These are phyloP conservation scores for Cataglyphis altisquamis DNA, from an alignment of 2,888 invertebrate genomes.

Conservation along the genomic window DNA sequence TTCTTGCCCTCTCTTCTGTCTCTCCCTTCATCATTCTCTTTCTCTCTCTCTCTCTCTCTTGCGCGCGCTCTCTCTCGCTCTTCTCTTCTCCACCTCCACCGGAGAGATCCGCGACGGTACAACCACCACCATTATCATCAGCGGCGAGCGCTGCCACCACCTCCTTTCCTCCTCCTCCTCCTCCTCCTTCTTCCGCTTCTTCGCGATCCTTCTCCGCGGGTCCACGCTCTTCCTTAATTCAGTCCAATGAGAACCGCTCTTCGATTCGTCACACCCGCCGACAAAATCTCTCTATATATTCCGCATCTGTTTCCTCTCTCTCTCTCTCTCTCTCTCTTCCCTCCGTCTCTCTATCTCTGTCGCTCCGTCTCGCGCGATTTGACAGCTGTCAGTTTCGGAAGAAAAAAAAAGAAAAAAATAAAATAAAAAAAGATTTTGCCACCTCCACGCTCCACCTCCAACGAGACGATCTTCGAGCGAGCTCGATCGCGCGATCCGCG, in stretches of 20 bases:
- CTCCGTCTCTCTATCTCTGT: too few species aligned
- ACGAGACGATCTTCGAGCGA: neutral
- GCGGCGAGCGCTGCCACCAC: slow-evolving; percentile 66
- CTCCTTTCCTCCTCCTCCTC: slow-evolving; percentile 66
- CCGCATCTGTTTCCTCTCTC: slow-evolving; percentile 17
- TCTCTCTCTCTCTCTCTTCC: neutral
- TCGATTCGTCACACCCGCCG: slow-evolving; percentile 77
- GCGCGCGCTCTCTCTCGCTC: slow-evolving; percentile 51
- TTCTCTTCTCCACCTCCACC: slow-evolving; percentile 69
- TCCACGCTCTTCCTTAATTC: slow-evolving; percentile 83
- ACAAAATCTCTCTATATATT: slow-evolving; percentile 41
- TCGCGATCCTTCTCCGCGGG: slow-evolving; percentile 75
- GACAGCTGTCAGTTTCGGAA: slow-evolving; percentile 37
- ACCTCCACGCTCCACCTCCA: neutral
- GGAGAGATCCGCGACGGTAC: slow-evolving; percentile 60
- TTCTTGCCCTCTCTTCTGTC: slow-evolving; percentile 18
- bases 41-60: neutral
- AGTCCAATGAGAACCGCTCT: slow-evolving; percentile 83
- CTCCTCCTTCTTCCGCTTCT: slow-evolving; percentile 72
- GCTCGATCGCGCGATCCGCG: slow-evolving; percentile 1
- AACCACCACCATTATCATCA: slow-evolving; percentile 60
- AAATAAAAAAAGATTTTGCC: neutral
- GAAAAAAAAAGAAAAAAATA: neutral
- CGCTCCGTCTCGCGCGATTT: neutral
- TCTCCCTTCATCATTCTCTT: slow-evolving; percentile 48